phyloP scores from a whole-genome alignment of 2,888 invertebrate genomes.

The Eupsilia transversa region DNA sequence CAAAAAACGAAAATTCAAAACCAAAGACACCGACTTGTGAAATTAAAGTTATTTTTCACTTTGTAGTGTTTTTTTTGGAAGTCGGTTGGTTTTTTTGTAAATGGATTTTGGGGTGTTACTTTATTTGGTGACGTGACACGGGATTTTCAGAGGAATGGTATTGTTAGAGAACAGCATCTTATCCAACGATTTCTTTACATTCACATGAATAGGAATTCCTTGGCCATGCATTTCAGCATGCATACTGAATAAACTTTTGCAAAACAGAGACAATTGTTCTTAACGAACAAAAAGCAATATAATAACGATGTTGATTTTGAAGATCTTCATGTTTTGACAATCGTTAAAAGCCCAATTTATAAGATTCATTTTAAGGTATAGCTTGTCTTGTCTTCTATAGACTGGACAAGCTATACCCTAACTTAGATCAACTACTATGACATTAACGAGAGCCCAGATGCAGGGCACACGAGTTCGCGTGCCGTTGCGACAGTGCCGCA shows the following conservation, averaged over 20 bases:
- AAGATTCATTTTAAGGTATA: background rate
- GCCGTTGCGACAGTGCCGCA: constrained; percentile 83
- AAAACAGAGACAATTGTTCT: background rate
- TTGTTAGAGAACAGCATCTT: too few relatives aligned
- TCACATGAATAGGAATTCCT: background rate
- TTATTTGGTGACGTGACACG: too few relatives aligned
- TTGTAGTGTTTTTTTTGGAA: too few relatives aligned
- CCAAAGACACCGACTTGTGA: too few relatives aligned
- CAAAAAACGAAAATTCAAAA: too few relatives aligned
- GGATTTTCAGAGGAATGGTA: too few relatives aligned
- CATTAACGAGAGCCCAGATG: constrained; percentile 53
- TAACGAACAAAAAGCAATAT: background rate
- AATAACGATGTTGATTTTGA: background rate
- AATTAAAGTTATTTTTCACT: too few relatives aligned
- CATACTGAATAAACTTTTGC: background rate
- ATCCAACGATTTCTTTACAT: background rate
- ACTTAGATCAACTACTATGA: constrained; percentile 45
- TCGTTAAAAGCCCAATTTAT: background rate
- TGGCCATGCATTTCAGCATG: background rate
- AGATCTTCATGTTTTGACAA: background rate
- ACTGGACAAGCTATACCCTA: too few relatives aligned
- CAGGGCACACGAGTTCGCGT: constrained; percentile 71
- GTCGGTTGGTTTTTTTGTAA: too few relatives aligned
- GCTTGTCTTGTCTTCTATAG: too few relatives aligned
- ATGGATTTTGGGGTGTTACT: too few relatives aligned